A percentile compares a stretch with the other conserved stretches of the same genome.
Conservation (phyloP, 2,888 invertebrate genomes). For the Trissolcus brochymenae region DNA sequence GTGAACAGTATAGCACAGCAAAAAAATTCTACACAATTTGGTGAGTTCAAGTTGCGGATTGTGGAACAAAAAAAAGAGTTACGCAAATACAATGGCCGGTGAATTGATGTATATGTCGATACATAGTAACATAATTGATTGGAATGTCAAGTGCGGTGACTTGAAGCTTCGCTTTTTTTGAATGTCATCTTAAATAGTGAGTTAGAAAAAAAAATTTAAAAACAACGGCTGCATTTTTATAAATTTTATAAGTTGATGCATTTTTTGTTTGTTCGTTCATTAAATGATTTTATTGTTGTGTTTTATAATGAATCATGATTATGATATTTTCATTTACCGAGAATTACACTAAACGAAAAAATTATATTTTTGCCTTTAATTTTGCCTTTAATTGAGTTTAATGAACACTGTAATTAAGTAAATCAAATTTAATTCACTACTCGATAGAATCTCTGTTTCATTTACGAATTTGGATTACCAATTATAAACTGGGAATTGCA, state of each 20-base stretch:
- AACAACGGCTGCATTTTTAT: too few species aligned
- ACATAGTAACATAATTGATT: background rate
- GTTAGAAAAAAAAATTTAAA: too few species aligned
- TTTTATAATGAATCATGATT: too few species aligned
- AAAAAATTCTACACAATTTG: constrained; percentile 62
- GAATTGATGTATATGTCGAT: constrained; percentile 9
- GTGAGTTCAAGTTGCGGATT: constrained; percentile 34
- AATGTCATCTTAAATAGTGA: too few species aligned
- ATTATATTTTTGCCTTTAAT: background rate
- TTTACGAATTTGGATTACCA: constrained; percentile 11
- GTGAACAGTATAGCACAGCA: constrained; percentile 69
- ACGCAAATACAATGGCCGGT: background rate
- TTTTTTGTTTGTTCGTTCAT: too few species aligned
- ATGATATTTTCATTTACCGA: too few species aligned
- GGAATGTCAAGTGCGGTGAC: constrained; percentile 4
- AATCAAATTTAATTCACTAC: constrained; percentile 12
- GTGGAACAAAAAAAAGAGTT: background rate
- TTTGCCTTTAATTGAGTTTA: background rate
- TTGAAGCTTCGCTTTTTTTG: too few species aligned
- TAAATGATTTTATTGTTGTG: too few species aligned
- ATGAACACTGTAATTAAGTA: constrained; percentile 15
- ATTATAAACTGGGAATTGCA: constrained; percentile 10
- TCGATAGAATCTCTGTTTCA: constrained; percentile 14
- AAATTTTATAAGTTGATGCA: too few species aligned
- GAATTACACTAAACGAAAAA: too few species aligned